Evolutionary conservation across 2,888 invertebrate species (phyloP).

Genomic region (Aplocera efformata): DNA sequence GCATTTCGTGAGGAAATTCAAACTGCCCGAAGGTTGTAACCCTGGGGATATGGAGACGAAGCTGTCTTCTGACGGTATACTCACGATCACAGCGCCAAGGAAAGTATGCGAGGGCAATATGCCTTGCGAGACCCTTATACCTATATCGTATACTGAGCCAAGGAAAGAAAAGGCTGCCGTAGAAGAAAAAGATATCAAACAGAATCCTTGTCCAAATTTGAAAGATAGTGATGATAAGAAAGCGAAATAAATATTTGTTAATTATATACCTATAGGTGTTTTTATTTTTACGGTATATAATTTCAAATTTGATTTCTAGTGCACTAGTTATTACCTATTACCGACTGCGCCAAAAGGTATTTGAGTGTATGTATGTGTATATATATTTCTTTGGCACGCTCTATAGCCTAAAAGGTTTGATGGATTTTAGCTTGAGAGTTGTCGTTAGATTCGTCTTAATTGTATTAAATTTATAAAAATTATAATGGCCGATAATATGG

Average conservation of each 20-base stretch:
- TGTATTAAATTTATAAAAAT: no score
- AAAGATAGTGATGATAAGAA: neutral
- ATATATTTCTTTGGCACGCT: no score
- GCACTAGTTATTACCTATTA: no score
- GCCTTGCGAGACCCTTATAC: constrained; percentile 28
- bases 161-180: neutral
- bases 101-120: constrained; percentile 34
- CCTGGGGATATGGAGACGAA: constrained; percentile 45
- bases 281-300: no score
- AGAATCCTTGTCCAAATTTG: constrained; percentile 5
- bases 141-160: neutral
- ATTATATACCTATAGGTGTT: no score
- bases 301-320: no score
- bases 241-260: neutral
- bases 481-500: no score
- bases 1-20: constrained; percentile 59
- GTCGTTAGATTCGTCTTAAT: no score
- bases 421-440: no score
- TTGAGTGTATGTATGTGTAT: no score
- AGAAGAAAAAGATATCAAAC: constrained; percentile 5
- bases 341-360: no score
- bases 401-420: no score
- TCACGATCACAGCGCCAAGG: constrained; percentile 55
- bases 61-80: constrained; percentile 49
- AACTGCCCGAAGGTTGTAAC: constrained; percentile 55